Conservation (phyloP, 2,888 invertebrate species). For the Phalera bucephala region DNA sequence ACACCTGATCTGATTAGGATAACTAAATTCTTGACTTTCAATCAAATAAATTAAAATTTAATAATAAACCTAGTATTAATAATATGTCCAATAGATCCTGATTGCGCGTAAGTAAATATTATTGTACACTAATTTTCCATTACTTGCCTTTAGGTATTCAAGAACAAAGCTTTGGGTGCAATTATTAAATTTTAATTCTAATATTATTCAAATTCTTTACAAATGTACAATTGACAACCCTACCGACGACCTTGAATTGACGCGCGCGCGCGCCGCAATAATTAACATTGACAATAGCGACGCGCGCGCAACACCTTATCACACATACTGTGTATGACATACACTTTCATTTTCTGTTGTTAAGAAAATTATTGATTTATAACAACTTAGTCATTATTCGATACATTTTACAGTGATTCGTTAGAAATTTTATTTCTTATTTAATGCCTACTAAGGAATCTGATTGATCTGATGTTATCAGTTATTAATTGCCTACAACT, state of each 20-base stretch:
- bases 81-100: no score
- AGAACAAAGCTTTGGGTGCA: background rate
- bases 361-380: conserved; percentile 35
- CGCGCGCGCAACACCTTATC: conserved; percentile 57
- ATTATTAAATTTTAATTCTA: background rate
- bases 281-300: conserved; percentile 73
- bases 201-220: no score
- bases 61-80: no score
- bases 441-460: no score
- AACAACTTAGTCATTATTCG: background rate
- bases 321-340: conserved; percentile 31
- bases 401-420: background rate
- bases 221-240: background rate
- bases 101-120: no score
- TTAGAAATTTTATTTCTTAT: background rate
- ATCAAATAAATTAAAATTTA: no score
- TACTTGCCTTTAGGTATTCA: no score
- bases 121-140: no score
- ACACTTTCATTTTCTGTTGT: conserved; percentile 62
- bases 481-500: no score
- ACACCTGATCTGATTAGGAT: no score
- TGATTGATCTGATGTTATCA: no score
- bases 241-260: conserved; percentile 66
- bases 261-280: conserved; percentile 57
- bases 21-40: no score